Evolutionary conservation across 2,888 invertebrate genomes (phyloP), one percentile per base, ranked within the genome.

Genomic region (Pristionchus mayeri): DNA sequence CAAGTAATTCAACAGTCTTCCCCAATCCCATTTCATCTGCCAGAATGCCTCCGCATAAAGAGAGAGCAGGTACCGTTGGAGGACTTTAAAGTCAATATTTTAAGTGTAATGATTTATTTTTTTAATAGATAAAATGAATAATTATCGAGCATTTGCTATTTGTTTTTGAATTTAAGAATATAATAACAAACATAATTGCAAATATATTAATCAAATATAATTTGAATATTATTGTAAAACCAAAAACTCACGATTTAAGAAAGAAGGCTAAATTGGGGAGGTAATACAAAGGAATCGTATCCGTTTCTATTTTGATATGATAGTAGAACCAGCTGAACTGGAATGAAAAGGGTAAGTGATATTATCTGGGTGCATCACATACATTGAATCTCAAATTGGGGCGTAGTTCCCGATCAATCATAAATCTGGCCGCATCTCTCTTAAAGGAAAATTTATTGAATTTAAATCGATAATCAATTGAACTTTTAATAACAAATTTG

Each of bases 21-120:
- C 96, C 96, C 37, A 96, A 93, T 0, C 96, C 96, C 96, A 96
- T 96, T 93, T 96, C 96, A 93, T 96, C 96, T 2, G 96, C 96
- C 76, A 96, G 93, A 87, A 96, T 95, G 0, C 96, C 89, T 13
- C 89, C 89, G 81, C 71, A 82, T 50, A 81, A 30, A 18, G 63
- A 63, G 1, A 60, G 34, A 60, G 30, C 30, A 7, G 44, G 48
- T 30, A 30, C 0, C 0, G 48, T 34, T 2, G 71, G 71, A 40
- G 40, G 40, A 34, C 71, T 71, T 7, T n/a, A 71, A 37, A 40
- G n/a, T n/a, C n/a, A n/a, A n/a, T n/a, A n/a, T n/a, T n/a, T n/a
- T n/a, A n/a, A n/a, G n/a, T n/a, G n/a, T n/a, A n/a, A n/a, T n/a
- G n/a, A n/a, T n/a, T n/a, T n/a, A n/a, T n/a, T n/a, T n/a, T n/a